These are phyloP conservation scores for Chiloscyllium plagiosum DNA, from an alignment of 2,113 vertebrate species.

Conservation along the genomic window DNA sequence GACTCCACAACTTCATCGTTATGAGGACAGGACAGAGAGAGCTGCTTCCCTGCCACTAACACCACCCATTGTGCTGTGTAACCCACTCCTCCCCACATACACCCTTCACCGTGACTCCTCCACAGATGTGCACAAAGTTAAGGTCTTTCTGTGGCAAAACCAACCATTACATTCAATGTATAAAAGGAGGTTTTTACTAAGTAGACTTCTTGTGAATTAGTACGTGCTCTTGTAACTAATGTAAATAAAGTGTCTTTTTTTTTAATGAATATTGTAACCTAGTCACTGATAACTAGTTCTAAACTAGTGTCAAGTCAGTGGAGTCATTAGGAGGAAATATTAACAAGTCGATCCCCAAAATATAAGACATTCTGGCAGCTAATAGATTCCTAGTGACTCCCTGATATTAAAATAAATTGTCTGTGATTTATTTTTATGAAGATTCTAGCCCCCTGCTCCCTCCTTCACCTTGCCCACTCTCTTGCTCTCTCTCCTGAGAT, in stretches of 20 bases:
- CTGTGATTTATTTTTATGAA: not conserved
- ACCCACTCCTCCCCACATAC: not conserved
- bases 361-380: not conserved
- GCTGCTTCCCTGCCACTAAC: not conserved
- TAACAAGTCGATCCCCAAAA: conserved; percentile 29
- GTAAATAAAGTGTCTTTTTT: conserved; percentile 81
- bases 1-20: conserved; percentile 93
- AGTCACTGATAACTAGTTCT: not conserved
- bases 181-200: conserved; percentile 49
- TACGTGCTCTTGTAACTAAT: conserved; percentile 67
- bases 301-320: not conserved
- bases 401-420: not conserved
- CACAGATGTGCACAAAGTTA: not conserved
- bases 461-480: too few species aligned
- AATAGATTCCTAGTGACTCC: not conserved
- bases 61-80: not conserved
- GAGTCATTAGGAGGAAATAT: not conserved
- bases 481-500: not conserved
- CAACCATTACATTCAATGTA: conserved; percentile 21
- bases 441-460: not conserved
- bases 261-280: conserved; percentile 53
- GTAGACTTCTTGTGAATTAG: conserved; percentile 58
- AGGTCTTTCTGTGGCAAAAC: not conserved
- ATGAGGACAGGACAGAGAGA: conserved; percentile 51
- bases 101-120: not conserved